These are phyloP conservation scores for Nipponacmea schrenckii DNA, from an alignment of 2,888 invertebrate genomes.

Conservation along the genomic window DNA sequence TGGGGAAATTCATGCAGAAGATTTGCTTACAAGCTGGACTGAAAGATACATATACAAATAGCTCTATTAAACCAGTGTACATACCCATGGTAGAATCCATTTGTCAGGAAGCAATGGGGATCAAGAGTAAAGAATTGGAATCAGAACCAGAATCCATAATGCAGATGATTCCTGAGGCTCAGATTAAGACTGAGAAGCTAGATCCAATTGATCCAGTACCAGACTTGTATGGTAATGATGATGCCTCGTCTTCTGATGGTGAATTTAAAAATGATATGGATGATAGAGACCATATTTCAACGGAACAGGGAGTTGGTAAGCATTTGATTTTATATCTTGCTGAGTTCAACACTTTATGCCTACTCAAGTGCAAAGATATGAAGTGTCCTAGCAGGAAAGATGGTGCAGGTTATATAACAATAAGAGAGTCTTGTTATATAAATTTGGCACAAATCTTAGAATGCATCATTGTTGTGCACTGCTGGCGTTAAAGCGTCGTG, in stretches of 20 bases:
- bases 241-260: not conserved
- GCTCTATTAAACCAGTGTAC: constrained; percentile 56
- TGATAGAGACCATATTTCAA: not conserved
- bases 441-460: no score
- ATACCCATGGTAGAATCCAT: constrained; percentile 53
- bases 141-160: constrained; percentile 3
- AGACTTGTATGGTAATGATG: not conserved
- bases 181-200: not conserved
- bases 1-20: constrained; percentile 48
- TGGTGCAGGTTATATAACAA: no score
- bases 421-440: no score
- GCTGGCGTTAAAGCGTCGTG: no score
- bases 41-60: constrained; percentile 56
- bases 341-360: no score
- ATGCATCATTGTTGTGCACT: no score
- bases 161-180: not conserved
- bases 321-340: no score
- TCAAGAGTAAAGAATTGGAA: not conserved
- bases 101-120: constrained; percentile 36
- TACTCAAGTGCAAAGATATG: no score
- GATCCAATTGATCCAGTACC: not conserved
- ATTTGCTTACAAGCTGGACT: constrained; percentile 43
- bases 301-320: no score
- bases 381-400: no score
- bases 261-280: not conserved